Conservation (phyloP, 2,797 vertebrate genomes). For the Nyctalus aviator region DNA sequence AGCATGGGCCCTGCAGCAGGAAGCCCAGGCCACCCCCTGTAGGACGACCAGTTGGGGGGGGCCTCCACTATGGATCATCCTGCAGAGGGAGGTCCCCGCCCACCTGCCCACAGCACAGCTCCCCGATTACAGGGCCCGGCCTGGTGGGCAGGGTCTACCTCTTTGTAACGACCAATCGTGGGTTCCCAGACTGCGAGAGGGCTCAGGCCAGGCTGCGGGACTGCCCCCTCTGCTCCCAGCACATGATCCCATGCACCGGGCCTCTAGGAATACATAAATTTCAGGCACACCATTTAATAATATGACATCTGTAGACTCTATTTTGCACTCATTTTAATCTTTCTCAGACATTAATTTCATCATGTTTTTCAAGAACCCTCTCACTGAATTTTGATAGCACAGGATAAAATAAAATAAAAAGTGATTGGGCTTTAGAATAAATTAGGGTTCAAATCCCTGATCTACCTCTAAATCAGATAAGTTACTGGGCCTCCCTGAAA, state of each 20-base stretch:
- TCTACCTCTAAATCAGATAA: neutral
- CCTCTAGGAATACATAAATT: neutral
- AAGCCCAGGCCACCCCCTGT: too few relatives aligned
- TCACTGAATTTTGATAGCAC: neutral
- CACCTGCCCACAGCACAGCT: too few relatives aligned
- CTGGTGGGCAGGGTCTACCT: too few relatives aligned
- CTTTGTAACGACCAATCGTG: too few relatives aligned
- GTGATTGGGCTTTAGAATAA: neutral
- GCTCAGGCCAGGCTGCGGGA: too few relatives aligned
- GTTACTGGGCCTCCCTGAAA: neutral
- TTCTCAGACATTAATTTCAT: neutral
- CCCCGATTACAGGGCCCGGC: too few relatives aligned
- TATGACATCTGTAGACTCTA: neutral
- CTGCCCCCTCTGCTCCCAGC: rapidly evolving
- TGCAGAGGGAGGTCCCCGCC: too few relatives aligned
- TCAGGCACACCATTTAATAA: neutral
- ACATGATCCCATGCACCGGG: too few relatives aligned
- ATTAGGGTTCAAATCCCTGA: neutral
- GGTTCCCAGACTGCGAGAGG: too few relatives aligned
- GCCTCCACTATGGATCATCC: too few relatives aligned
- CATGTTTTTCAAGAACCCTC: neutral
- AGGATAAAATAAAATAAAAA: neutral
- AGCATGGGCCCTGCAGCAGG: too few relatives aligned
- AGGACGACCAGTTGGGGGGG: too few relatives aligned
- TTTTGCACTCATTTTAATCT: neutral